phyloP scores from a whole-genome alignment of 2,797 vertebrate genomes.

The Coregonus sp. region DNA sequence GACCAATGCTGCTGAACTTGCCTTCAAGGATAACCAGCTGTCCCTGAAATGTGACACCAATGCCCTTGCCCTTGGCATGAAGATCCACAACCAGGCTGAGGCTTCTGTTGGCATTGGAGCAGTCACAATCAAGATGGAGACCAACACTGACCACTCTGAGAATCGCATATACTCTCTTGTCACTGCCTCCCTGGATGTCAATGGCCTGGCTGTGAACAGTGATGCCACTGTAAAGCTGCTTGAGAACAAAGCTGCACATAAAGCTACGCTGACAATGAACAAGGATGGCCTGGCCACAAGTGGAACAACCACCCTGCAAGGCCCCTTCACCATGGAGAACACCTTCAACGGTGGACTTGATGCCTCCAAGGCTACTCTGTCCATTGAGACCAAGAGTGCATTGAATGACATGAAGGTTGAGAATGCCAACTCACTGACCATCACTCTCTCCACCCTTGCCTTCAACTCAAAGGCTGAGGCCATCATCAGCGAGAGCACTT shows the following conservation, averaged over 20 bases:
- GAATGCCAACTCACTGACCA: constrained; percentile 77
- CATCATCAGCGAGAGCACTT: constrained; percentile 69
- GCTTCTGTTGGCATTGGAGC: constrained; percentile 72
- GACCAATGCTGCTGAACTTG: constrained; percentile 77
- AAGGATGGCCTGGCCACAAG: constrained; percentile 80
- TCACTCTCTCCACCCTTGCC: constrained; percentile 76
- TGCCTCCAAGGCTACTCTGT: constrained; percentile 75
- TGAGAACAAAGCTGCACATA: constrained; percentile 81
- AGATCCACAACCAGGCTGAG: constrained; percentile 79
- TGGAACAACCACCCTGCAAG: constrained; percentile 80
- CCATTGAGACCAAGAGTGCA: constrained; percentile 78
- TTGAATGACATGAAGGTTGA: constrained; percentile 77
- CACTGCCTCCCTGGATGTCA: constrained; percentile 76
- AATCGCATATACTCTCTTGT: constrained; percentile 75
- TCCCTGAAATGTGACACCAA: constrained; percentile 80
- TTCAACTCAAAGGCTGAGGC: constrained; percentile 82
- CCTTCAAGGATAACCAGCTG: constrained; percentile 78
- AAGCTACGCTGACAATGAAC: constrained; percentile 78
- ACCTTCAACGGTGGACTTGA: constrained; percentile 79
- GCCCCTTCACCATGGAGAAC: constrained; percentile 81
- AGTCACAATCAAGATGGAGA: constrained; percentile 79
- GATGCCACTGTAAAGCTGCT: constrained; percentile 77
- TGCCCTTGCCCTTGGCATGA: constrained; percentile 71
- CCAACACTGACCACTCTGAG: constrained; percentile 73
- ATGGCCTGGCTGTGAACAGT: constrained; percentile 81